These are phyloP conservation scores for Lasaia peninsularis DNA, from an alignment of 1,140 invertebrate species.

Conservation along the genomic window DNA sequence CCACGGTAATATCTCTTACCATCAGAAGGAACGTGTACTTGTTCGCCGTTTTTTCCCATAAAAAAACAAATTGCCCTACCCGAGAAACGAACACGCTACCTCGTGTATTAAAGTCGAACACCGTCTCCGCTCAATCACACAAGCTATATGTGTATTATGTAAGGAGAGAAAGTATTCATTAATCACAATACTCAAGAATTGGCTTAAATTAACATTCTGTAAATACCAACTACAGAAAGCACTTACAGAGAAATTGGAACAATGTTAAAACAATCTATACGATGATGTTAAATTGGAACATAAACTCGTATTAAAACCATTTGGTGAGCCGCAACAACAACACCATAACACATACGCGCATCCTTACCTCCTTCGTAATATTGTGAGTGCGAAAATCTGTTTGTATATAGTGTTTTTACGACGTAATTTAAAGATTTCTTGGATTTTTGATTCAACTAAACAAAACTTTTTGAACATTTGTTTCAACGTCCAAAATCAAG, in stretches of 20 bases:
- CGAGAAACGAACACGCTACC: too few species aligned
- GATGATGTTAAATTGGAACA: conserved; percentile 48
- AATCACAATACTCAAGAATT: background rate
- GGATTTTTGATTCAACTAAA: background rate
- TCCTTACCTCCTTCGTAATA: background rate
- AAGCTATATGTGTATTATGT: too few species aligned
- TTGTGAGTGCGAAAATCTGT: background rate
- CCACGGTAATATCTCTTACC: too few species aligned
- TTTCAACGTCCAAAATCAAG: too few species aligned
- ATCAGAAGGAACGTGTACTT: too few species aligned
- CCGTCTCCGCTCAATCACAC: too few species aligned
- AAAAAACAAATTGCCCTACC: too few species aligned
- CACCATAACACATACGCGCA: background rate
- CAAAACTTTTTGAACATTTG: background rate
- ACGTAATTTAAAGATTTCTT: conserved; percentile 19
- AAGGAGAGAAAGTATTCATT: background rate
- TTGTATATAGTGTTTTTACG: background rate
- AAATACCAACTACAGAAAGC: conserved; percentile 36
- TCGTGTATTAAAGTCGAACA: too few species aligned
- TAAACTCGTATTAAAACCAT: conserved; percentile 48
- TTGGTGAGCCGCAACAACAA: conserved; percentile 43
- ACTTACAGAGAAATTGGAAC: conserved; percentile 44
- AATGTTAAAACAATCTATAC: conserved; percentile 42
- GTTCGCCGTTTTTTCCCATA: too few species aligned
- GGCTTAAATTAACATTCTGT: conserved; percentile 30